Conservation (phyloP, 1,140 invertebrate genomes). For the Schlechtendalia chinensis region DNA sequence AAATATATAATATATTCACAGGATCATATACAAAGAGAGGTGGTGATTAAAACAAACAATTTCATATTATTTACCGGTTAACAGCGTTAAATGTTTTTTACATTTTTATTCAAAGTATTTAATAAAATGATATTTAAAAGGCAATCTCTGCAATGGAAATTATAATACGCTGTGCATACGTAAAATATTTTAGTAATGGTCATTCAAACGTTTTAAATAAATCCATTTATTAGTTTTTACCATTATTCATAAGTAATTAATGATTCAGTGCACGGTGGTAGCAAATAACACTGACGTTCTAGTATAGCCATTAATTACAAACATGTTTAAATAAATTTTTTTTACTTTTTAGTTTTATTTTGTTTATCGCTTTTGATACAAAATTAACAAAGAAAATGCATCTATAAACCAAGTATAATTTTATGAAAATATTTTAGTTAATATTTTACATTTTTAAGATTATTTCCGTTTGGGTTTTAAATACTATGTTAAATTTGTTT, state of each 20-base stretch:
- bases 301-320: neutral
- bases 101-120: neutral
- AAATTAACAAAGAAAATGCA: too few species aligned
- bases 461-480: too few species aligned
- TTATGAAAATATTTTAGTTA: too few species aligned
- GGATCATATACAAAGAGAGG: neutral
- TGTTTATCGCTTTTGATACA: too few species aligned
- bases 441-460: too few species aligned
- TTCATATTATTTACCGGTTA: neutral
- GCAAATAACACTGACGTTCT: neutral
- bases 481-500: too few species aligned
- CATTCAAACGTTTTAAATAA: neutral
- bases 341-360: too few species aligned
- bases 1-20: neutral
- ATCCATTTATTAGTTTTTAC: slow-evolving; percentile 11
- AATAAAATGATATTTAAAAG: neutral
- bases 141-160: too few species aligned
- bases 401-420: too few species aligned
- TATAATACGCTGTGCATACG: too few species aligned
- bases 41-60: too few species aligned
- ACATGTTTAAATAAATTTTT: too few species aligned
- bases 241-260: neutral
- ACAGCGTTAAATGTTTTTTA: slow-evolving; percentile 9
- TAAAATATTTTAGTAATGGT: neutral
- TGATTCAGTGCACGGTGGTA: neutral